Evolutionary conservation across 2,113 vertebrate genomes (phyloP).

Genomic region (Bucco capensis): DNA sequence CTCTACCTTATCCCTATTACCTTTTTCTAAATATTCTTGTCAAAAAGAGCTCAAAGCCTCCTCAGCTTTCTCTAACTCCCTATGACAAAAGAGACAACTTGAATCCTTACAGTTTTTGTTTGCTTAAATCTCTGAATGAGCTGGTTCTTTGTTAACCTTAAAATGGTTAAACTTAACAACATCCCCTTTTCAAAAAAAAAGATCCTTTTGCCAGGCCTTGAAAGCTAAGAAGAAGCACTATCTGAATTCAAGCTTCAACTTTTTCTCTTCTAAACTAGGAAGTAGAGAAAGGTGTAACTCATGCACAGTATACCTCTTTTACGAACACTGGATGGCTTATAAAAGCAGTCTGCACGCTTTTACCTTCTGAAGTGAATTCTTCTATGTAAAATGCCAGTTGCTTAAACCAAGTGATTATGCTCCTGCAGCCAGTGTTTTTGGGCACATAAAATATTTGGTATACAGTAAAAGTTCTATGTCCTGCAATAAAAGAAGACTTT

Average conservation of each 20-base stretch:
- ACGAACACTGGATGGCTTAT: not conserved
- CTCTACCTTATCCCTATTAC: not conserved
- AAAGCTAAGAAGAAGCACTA: not conserved
- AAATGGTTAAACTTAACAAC: not conserved
- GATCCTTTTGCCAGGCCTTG: not conserved
- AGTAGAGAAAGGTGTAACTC: not conserved
- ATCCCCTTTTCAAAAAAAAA: not conserved
- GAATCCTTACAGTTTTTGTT: not conserved
- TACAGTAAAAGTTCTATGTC: not conserved
- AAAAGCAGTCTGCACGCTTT: not conserved
- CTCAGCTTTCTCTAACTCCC: not conserved
- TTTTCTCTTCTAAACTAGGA: not conserved
- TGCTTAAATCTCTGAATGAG: not conserved
- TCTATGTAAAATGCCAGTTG: not conserved
- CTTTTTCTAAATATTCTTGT: not conserved
- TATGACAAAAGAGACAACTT: not conserved
- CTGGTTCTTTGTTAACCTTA: not conserved
- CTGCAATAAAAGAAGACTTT: not conserved
- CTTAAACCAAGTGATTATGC: not conserved
- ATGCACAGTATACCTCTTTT: not conserved
- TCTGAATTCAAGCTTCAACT: not conserved
- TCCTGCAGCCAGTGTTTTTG: not conserved
- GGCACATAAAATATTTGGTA: not conserved
- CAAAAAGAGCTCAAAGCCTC: not conserved
- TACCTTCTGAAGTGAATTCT: not conserved